Conservation (phyloP, 2,888 invertebrate genomes). For the Agrotis segetum region DNA sequence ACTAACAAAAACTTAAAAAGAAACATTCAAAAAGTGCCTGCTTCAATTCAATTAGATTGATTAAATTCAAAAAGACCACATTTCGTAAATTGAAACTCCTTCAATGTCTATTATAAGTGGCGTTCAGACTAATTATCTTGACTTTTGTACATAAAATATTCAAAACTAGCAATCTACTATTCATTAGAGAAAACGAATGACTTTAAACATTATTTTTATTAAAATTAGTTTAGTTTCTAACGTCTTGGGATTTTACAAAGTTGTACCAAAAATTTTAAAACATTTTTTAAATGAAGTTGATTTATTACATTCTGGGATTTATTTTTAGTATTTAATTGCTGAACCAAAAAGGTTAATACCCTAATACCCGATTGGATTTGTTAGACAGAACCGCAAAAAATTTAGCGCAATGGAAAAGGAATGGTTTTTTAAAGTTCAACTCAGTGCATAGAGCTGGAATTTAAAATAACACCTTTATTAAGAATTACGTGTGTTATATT, state of each 20-base stretch:
- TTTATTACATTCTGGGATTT: neutral
- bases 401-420: too few relatives aligned
- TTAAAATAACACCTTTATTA: too few relatives aligned
- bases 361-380: neutral
- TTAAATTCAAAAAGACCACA: conserved; percentile 16
- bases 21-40: too few relatives aligned
- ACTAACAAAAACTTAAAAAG: neutral
- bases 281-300: neutral
- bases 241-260: conserved; percentile 2
- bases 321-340: conserved; percentile 1
- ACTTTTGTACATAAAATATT: conserved; percentile 29
- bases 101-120: conserved; percentile 18
- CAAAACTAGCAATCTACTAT: conserved; percentile 28
- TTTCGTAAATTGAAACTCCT: conserved; percentile 20
- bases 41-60: conserved; percentile 5
- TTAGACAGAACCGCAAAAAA: neutral
- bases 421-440: neutral
- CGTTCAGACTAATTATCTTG: conserved; percentile 23
- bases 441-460: neutral
- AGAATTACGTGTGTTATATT: too few relatives aligned
- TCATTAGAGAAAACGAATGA: conserved; percentile 12
- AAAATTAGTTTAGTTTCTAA: conserved; percentile 12
- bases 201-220: conserved; percentile 1
- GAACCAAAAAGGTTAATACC: neutral
- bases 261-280: neutral